These are phyloP conservation scores for Marronus borbonicus DNA, from an alignment of 2,888 invertebrate genomes.

Conservation along the genomic window DNA sequence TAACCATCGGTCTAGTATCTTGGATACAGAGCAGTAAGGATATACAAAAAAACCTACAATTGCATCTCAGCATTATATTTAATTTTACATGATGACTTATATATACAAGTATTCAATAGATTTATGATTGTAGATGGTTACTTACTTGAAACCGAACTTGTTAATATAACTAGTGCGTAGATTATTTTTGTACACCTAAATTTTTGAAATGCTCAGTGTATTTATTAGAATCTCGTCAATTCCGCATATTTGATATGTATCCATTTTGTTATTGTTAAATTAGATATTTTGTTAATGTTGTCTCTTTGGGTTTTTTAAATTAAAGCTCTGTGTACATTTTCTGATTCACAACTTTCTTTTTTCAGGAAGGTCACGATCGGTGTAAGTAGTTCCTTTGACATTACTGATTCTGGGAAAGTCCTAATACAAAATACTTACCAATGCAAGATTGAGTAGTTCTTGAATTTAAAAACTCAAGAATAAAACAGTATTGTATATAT, in stretches of 20 bases:
- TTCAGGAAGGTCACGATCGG: slow-evolving; percentile 21
- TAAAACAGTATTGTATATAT: slow-evolving; percentile 15
- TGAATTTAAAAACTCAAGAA: background rate
- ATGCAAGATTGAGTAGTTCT: slow-evolving; percentile 15
- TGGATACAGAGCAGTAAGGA: slow-evolving; percentile 65
- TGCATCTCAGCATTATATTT: slow-evolving; percentile 24
- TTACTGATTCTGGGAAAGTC: background rate
- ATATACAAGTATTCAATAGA: slow-evolving; percentile 5
- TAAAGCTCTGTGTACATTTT: background rate
- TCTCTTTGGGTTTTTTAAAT: background rate
- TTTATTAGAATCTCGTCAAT: slow-evolving; percentile 24
- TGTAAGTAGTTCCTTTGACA: background rate
- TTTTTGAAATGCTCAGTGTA: slow-evolving; percentile 32
- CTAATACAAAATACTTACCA: background rate
- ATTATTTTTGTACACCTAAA: background rate
- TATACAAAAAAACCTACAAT: slow-evolving; percentile 59
- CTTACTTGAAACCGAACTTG: too few species aligned
- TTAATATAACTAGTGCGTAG: background rate
- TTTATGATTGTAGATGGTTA: background rate
- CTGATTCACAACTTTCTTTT: slow-evolving; percentile 1
- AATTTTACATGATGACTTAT: slow-evolving; percentile 31
- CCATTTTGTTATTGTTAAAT: slow-evolving; percentile 4
- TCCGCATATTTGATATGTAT: slow-evolving; percentile 22
- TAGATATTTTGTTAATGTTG: slow-evolving; percentile 12
- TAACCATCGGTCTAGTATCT: slow-evolving; percentile 68